These are phyloP conservation scores for Nesoenas mayeri DNA, from an alignment of 2,113 vertebrate species.

Conservation along the genomic window DNA sequence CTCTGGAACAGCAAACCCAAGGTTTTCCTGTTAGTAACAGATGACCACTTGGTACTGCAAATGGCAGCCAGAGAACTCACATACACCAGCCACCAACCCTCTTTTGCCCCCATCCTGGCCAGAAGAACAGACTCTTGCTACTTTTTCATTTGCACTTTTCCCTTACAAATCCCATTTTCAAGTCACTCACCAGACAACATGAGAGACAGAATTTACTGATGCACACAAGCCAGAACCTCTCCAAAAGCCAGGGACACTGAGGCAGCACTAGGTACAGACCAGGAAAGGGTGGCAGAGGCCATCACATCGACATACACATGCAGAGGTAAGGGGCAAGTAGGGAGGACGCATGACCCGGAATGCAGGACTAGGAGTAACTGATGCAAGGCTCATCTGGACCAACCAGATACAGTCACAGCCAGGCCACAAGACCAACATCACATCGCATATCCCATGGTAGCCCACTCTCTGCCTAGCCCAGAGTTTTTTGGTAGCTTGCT, in stretches of 20 bases:
- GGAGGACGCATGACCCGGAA: neutral
- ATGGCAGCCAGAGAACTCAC: neutral
- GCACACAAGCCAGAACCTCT: conserved; percentile 15
- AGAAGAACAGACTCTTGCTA: neutral
- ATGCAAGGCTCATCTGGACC: conserved; percentile 50
- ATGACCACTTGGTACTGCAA: neutral
- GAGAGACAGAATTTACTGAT: neutral
- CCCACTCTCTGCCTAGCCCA: conserved; percentile 64
- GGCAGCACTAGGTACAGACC: conserved; percentile 10
- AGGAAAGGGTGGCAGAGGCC: neutral
- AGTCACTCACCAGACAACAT: conserved; percentile 17
- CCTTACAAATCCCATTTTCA: neutral
- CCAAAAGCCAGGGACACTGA: conserved; percentile 1
- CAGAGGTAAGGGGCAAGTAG: neutral
- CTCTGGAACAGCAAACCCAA: neutral
- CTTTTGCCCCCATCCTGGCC: neutral
- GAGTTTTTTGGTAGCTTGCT: neutral
- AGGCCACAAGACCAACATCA: conserved; percentile 55
- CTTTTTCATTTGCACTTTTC: neutral
- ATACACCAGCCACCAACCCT: neutral
- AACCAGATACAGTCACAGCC: conserved; percentile 55
- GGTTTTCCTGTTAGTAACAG: neutral
- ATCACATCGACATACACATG: conserved; percentile 45
- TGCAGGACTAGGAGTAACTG: conserved; percentile 37
- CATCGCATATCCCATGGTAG: conserved; percentile 44